A percentile compares a stretch with the other conserved stretches of the same genome.
Conservation (phyloP, 1,140 invertebrate genomes). For the Triops longicaudatus region DNA sequence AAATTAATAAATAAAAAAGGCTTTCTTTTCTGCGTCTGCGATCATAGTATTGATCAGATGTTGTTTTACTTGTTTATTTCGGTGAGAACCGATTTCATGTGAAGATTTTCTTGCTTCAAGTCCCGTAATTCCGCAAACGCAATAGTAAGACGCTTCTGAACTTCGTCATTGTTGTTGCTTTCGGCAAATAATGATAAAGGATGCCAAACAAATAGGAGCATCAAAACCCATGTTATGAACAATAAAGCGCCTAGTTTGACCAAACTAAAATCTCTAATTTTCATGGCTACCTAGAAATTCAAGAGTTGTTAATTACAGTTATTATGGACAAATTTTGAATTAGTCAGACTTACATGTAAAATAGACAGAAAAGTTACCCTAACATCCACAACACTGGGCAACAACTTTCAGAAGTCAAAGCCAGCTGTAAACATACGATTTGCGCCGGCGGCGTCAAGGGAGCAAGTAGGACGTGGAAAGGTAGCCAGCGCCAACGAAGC, state of each 20-base stretch:
- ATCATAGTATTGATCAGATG: neutral
- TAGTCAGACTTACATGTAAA: neutral
- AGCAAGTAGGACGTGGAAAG: too few relatives aligned
- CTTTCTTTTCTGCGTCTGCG: too few relatives aligned
- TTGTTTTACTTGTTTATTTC: neutral
- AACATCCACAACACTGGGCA: neutral
- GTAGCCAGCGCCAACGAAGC: too few relatives aligned
- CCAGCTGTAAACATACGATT: too few relatives aligned
- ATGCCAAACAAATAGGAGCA: neutral
- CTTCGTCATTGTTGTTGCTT: neutral
- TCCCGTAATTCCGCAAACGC: neutral
- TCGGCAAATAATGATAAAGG: neutral
- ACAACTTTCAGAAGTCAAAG: too few relatives aligned
- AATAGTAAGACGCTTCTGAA: neutral
- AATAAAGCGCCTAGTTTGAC: neutral
- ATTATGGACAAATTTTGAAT: too few relatives aligned
- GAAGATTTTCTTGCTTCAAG: neutral
- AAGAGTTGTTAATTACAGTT: neutral
- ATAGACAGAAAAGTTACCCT: neutral
- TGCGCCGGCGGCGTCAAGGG: too few relatives aligned
- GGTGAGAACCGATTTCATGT: neutral
- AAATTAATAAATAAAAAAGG: constrained; percentile 8
- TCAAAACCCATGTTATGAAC: neutral
- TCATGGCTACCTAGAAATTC: neutral
- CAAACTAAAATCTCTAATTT: constrained; percentile 13